Percentiles rank a stretch among this genome's conserved stretches.
Evolutionary conservation across 2,888 invertebrate species (phyloP).

Genomic region (Ophion costatus): DNA sequence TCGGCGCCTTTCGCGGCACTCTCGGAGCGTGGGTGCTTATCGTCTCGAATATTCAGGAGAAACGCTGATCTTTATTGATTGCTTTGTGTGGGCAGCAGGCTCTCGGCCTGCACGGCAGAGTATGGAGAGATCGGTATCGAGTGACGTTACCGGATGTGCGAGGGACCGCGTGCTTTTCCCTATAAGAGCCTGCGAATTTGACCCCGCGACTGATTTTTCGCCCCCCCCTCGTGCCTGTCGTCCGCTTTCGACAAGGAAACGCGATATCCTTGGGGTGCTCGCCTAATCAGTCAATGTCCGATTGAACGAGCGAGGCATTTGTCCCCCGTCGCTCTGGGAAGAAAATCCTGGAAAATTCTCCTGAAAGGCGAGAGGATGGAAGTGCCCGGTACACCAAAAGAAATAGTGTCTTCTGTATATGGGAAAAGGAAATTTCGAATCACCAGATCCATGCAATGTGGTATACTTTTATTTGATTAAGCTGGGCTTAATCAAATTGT

Average conservation of each 20-base stretch:
- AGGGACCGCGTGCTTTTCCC: constrained; percentile 25
- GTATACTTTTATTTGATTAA: too few relatives aligned
- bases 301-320: constrained; percentile 37
- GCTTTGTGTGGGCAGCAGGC: neutral
- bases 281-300: constrained; percentile 54
- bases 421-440: too few relatives aligned
- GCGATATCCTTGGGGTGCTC: neutral
- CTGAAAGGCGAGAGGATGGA: too few relatives aligned
- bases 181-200: constrained; percentile 52
- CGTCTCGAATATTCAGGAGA: constrained; percentile 15
- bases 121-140: constrained; percentile 11
- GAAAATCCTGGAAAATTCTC: too few relatives aligned
- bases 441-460: too few relatives aligned
- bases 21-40: constrained; percentile 47
- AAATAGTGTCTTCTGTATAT: too few relatives aligned
- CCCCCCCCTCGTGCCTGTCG: neutral
- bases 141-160: constrained; percentile 49
- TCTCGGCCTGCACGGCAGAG: neutral
- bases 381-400: too few relatives aligned
- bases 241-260: neutral
- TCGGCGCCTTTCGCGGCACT: constrained; percentile 45
- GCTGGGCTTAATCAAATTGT: too few relatives aligned
- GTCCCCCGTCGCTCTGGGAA: neutral
- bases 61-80: constrained; percentile 49
- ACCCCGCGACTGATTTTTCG: neutral